phyloP scores from a whole-genome alignment of 2,888 invertebrate species.

The Pteria penguin region DNA sequence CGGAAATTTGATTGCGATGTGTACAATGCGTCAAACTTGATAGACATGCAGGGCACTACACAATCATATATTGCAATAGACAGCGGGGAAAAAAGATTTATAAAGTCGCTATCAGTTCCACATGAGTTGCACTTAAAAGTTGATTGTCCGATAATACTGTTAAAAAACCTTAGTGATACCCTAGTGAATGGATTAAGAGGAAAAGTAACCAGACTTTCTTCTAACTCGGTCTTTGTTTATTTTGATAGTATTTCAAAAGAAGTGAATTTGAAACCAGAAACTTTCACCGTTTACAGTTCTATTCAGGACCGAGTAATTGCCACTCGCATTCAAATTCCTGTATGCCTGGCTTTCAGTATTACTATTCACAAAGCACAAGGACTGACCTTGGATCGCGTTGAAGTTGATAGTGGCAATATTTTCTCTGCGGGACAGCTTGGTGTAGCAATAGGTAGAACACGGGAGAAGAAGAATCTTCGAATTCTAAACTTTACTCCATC shows the following conservation, averaged over 20 bases:
- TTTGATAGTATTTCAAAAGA: not conserved
- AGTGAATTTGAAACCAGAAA: slow-evolving; percentile 5
- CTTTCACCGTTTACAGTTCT: not conserved
- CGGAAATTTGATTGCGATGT: slow-evolving; percentile 35
- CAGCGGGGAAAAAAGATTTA: slow-evolving; percentile 14
- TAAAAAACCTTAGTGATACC: slow-evolving; percentile 26
- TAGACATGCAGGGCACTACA: not conserved
- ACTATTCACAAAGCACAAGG: slow-evolving; percentile 40
- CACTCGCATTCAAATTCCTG: slow-evolving; percentile 29
- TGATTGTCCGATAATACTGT: slow-evolving; percentile 31
- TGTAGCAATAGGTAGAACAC: slow-evolving; percentile 16
- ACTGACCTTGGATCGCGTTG: slow-evolving; percentile 23
- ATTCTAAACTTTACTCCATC: not conserved
- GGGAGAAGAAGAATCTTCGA: slow-evolving; percentile 3
- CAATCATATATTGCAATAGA: slow-evolving; percentile 5
- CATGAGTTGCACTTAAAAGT: slow-evolving; percentile 31
- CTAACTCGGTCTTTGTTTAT: slow-evolving; percentile 1
- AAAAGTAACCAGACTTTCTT: slow-evolving; percentile 12
- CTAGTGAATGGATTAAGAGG: slow-evolving; percentile 40
- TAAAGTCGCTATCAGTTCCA: slow-evolving; percentile 24
- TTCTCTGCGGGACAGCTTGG: slow-evolving; percentile 10
- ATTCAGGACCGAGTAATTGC: not conserved
- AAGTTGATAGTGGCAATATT: slow-evolving; percentile 16
- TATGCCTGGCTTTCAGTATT: slow-evolving; percentile 21
- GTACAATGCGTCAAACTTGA: slow-evolving; percentile 18